Evolutionary conservation across 2,888 invertebrate species (phyloP).

Genomic region (Oligia strigilis): DNA sequence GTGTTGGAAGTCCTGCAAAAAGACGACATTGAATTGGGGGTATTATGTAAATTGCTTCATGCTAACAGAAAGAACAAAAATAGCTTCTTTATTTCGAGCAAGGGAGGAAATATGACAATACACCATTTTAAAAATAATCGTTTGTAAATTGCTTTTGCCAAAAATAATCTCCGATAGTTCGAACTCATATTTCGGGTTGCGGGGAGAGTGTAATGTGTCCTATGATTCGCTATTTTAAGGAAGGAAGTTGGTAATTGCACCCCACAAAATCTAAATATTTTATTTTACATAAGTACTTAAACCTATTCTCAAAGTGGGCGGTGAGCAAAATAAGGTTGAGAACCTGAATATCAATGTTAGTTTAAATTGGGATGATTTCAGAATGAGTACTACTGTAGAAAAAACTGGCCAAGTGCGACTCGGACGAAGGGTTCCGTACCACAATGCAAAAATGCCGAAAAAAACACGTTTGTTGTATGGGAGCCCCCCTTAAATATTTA

Average conservation of each 20-base stretch:
- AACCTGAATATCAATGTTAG: too few relatives aligned
- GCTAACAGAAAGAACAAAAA: background rate
- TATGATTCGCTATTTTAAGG: background rate
- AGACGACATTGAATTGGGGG: background rate
- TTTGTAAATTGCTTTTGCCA: background rate
- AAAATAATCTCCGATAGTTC: background rate
- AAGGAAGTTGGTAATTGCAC: background rate
- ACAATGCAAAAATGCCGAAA: too few relatives aligned
- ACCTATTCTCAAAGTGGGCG: too few relatives aligned
- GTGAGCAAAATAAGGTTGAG: too few relatives aligned
- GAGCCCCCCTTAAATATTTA: too few relatives aligned
- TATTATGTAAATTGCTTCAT: background rate
- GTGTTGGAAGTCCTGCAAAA: conserved; percentile 94
- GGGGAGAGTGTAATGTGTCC: background rate
- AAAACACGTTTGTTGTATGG: too few relatives aligned
- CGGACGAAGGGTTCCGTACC: too few relatives aligned
- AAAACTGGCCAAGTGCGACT: too few relatives aligned
- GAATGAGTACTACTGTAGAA: too few relatives aligned
- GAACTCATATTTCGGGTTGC: background rate
- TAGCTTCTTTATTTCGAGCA: background rate
- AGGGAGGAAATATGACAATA: background rate
- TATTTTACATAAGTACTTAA: too few relatives aligned
- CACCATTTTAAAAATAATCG: background rate
- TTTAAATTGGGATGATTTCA: too few relatives aligned
- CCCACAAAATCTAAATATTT: too few relatives aligned